These are phyloP conservation scores for Cherax quadricarinatus DNA, from an alignment of 1,140 invertebrate genomes.

Conservation along the genomic window DNA sequence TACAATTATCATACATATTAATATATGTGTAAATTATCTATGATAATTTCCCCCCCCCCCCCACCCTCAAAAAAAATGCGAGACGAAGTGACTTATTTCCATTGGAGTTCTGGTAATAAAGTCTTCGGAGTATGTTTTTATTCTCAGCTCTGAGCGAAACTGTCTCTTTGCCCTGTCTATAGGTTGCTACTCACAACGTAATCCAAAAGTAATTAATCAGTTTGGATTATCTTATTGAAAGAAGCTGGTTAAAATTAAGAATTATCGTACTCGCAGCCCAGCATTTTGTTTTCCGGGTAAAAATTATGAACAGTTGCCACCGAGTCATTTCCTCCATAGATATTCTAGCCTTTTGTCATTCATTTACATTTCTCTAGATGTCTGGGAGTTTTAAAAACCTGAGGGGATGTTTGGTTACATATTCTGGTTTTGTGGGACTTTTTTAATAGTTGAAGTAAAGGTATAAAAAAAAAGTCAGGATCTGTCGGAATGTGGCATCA, in stretches of 20 bases:
- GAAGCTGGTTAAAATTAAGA: background rate
- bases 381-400: background rate
- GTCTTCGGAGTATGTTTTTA: no score
- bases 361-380: background rate
- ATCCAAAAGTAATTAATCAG: background rate
- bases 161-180: background rate
- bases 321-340: background rate
- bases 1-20: no score
- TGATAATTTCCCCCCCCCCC: no score
- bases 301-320: background rate
- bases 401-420: background rate
- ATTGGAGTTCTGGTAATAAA: no score
- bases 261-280: background rate
- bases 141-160: no score
- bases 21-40: no score
- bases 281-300: background rate
- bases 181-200: background rate
- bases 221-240: background rate
- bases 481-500: slow-evolving; percentile 31
- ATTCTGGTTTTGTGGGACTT: background rate
- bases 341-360: background rate
- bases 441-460: background rate
- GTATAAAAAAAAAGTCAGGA: background rate
- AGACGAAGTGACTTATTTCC: no score
- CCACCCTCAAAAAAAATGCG: no score